Evolutionary conservation across 2,797 vertebrate species (phyloP), one percentile per base, ranked within the genome.

Genomic region (Pteronotus mesoamericanus): DNA sequence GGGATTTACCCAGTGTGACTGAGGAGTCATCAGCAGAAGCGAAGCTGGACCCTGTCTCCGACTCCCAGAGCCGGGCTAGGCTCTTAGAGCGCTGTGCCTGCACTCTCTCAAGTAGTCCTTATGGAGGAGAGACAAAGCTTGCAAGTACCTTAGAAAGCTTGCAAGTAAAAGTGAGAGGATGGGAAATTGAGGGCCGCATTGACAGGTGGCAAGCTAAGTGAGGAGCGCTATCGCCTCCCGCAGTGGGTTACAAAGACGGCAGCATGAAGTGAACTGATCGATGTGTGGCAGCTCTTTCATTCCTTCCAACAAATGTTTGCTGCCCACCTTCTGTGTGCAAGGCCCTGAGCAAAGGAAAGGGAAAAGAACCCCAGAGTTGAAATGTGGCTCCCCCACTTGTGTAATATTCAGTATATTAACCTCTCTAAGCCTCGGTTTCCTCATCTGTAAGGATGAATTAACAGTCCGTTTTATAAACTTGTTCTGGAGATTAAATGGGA

Each of bases 81-180:
- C 59, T 71, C 46, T 0, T 3, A 7, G 44, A 26, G 53, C 26
- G 3, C 26, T 4, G 2, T 7, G 3, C 39, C 51, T 44, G 44
- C 11, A 7, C 37, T 48, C 29, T 53, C 78, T 44, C 51, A 19
- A 9, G 9, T 0, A 51, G 19, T n/a, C 39, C 61, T 74, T 37
- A 32, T 2, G 3, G 5, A 37, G 24, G 42, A 83, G 34, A 91
- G 37, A 77, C 5, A 26, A 39, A 84, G 39, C 37, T 91, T 34
- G 19, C 61, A 75, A 59, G 55, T 15, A 53, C 34, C 39, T 53
- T 16, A 95, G 94, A 85, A 66, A 92, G n/a, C n/a, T n/a, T n/a
- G n/a, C n/a, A n/a, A n/a, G n/a, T 48, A 37, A 68, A 82, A 16
- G 19, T 1, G 3, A 72, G 71, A 68, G 8, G 77, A 68, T 37